Percentiles rank a stretch among this genome's conserved stretches.
Evolutionary conservation across 2,797 vertebrate species (phyloP).

Genomic region (Xiphophorus birchmanni): DNA sequence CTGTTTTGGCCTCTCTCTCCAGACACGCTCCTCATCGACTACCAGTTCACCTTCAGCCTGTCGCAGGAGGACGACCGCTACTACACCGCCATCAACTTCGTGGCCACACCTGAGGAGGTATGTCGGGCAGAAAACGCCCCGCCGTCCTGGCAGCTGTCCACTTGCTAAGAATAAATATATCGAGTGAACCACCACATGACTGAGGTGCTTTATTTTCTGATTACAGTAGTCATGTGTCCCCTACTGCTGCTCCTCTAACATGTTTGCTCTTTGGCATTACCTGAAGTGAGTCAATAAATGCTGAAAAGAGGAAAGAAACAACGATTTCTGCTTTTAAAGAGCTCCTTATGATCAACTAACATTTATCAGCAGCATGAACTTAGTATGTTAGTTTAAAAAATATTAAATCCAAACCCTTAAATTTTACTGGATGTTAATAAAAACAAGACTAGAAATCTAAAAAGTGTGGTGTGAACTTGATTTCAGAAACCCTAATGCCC

Average conservation of each 20-base stretch:
- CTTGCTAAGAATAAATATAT: neutral
- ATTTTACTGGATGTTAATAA: neutral
- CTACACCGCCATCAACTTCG: constrained; percentile 99
- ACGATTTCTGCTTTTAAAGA: neutral
- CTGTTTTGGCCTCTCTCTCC: constrained; percentile 20
- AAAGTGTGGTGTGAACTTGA: no score
- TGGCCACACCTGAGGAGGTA: constrained; percentile 98
- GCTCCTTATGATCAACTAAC: neutral
- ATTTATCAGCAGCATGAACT: neutral
- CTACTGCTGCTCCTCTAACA: neutral
- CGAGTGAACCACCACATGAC: neutral
- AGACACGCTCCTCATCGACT: constrained; percentile 98
- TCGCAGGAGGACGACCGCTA: constrained; percentile 98
- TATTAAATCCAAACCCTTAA: neutral
- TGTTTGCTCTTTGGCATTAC: neutral
- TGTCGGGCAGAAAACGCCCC: constrained; percentile 11
- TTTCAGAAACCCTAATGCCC: no score
- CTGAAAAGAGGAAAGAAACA: neutral
- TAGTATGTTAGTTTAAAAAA: neutral
- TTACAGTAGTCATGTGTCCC: constrained; percentile 6
- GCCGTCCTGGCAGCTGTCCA: neutral
- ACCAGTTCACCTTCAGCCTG: constrained; percentile 99
- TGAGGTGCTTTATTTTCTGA: neutral
- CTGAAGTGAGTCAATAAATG: neutral
- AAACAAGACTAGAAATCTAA: no score